A percentile compares a stretch with the other conserved stretches of the same genome.
phyloP scores from a whole-genome alignment of 2,797 vertebrate species.

The Sebastes minor region DNA sequence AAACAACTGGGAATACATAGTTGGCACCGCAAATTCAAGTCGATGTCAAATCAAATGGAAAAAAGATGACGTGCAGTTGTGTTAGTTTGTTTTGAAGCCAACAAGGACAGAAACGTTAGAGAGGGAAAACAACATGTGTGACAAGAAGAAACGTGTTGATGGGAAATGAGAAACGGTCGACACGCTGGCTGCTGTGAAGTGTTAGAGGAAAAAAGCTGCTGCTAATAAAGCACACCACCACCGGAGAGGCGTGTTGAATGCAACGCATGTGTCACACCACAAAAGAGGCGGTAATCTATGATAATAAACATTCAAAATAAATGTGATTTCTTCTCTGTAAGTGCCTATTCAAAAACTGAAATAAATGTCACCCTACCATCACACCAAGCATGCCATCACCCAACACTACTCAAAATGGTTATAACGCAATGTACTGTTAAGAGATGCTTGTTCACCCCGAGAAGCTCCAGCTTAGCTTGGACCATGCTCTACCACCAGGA shows the following conservation, averaged over 20 bases:
- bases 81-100: conserved; percentile 37
- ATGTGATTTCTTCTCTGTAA: neutral
- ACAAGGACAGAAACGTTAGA: neutral
- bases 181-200: conserved; percentile 25
- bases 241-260: conserved; percentile 2
- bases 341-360: neutral
- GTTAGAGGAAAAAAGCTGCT: conserved; percentile 25
- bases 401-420: neutral
- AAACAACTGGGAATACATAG: neutral
- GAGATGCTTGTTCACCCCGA: neutral
- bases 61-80: conserved; percentile 14
- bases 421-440: neutral
- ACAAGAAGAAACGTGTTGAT: conserved; percentile 7
- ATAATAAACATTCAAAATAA: neutral
- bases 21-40: neutral
- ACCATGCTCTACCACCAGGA: conserved; percentile 52
- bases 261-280: neutral
- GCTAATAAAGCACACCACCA: conserved; percentile 34
- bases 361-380: neutral
- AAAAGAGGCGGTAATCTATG: neutral
- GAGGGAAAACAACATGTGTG: conserved; percentile 9
- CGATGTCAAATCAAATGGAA: neutral
- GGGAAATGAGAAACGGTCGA: conserved; percentile 17
- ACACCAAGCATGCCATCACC: conserved; percentile 28
- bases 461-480: neutral